These are phyloP conservation scores for Dascyllus trimaculatus DNA, from an alignment of 2,113 vertebrate genomes.

Conservation along the genomic window DNA sequence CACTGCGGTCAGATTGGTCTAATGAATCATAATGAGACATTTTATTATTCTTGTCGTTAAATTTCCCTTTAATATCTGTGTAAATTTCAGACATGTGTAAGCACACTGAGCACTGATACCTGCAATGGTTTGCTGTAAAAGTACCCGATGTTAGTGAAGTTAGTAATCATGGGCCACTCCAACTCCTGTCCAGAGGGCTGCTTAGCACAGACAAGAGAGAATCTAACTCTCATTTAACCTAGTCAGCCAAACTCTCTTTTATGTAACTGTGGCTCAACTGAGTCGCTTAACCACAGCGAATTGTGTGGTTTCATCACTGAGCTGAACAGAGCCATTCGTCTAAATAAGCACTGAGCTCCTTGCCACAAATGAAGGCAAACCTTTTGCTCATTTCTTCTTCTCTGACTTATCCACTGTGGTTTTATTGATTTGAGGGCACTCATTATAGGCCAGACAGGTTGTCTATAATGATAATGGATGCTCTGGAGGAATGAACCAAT, in stretches of 20 bases:
- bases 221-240: constrained; percentile 42
- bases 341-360: constrained; percentile 67
- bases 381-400: constrained; percentile 37
- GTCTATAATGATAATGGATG: constrained; percentile 60
- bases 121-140: constrained; percentile 11
- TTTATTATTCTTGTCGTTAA: constrained; percentile 18
- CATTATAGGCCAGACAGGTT: constrained; percentile 68
- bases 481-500: constrained; percentile 32
- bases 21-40: constrained; percentile 11
- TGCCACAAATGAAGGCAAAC: constrained; percentile 55
- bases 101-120: not conserved
- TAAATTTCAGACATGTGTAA: not conserved
- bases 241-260: constrained; percentile 55
- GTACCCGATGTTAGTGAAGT: not conserved
- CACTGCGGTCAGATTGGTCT: constrained; percentile 4
- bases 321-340: constrained; percentile 75
- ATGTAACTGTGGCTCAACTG: constrained; percentile 69
- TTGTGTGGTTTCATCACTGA: constrained; percentile 77
- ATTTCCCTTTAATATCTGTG: not conserved
- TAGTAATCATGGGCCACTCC: not conserved
- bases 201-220: constrained; percentile 45
- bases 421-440: constrained; percentile 71
- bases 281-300: constrained; percentile 69
- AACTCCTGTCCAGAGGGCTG: constrained; percentile 24
- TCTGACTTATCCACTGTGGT: constrained; percentile 58